phyloP scores from a whole-genome alignment of 2,113 vertebrate genomes.

The Saguinus midas region DNA sequence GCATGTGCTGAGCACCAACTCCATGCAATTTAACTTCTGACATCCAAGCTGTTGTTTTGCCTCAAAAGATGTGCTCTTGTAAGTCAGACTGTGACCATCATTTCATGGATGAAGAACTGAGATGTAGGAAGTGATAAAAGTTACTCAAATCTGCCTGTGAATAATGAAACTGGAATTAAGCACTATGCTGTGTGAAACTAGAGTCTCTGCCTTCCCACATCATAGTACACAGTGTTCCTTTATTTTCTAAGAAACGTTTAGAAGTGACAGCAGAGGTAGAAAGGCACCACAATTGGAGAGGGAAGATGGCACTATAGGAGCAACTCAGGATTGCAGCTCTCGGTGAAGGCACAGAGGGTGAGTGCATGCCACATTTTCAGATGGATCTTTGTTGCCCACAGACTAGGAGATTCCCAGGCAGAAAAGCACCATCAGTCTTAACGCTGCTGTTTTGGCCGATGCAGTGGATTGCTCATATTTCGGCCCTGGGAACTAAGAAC shows the following conservation, averaged over 20 bases:
- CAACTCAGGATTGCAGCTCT: no score
- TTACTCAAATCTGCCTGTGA: background rate
- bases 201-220: background rate
- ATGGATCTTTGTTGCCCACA: no score
- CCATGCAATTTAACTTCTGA: background rate
- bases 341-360: no score
- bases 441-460: no score
- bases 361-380: no score
- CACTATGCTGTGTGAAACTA: background rate
- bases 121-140: background rate
- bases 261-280: background rate
- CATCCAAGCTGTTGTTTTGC: background rate
- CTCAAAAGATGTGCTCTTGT: background rate
- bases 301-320: no score
- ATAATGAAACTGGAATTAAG: background rate
- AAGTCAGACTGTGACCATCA: background rate
- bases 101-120: background rate
- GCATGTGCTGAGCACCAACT: background rate
- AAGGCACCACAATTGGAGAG: background rate
- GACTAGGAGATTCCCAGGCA: no score
- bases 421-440: no score
- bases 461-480: no score
- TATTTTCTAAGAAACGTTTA: background rate
- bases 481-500: no score
- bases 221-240: background rate